Percentiles rank a stretch among this genome's conserved stretches.
These are phyloP conservation scores for Chionoecetes opilio DNA, from an alignment of 1,140 invertebrate genomes.

Conservation along the genomic window DNA sequence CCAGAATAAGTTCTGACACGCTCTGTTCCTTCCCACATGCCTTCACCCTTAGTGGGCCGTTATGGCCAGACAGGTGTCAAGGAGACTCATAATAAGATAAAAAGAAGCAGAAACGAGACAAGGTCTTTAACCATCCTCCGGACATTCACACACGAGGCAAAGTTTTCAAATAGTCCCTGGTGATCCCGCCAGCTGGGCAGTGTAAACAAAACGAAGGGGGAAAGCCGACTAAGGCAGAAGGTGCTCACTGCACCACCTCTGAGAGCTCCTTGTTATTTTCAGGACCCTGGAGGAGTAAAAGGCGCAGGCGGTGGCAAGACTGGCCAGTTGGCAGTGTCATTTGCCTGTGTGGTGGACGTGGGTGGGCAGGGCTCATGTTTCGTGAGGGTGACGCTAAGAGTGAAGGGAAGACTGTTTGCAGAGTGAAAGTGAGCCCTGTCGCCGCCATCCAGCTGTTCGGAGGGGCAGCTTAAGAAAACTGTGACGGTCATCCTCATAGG, in stretches of 20 bases:
- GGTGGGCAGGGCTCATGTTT: background rate
- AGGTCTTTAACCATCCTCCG: background rate
- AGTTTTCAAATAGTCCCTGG: constrained; percentile 40
- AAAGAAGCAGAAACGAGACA: background rate
- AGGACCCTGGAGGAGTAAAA: background rate
- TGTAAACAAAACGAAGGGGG: constrained; percentile 46
- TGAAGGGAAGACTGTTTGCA: background rate
- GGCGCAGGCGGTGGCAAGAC: background rate
- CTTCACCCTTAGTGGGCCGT: background rate
- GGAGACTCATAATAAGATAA: background rate
- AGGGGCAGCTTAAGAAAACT: background rate
- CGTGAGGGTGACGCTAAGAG: background rate
- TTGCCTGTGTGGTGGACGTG: background rate
- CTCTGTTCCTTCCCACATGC: background rate
- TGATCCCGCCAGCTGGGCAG: constrained; percentile 40
- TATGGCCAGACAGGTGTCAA: background rate
- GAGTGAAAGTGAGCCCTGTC: background rate
- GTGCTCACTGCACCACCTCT: background rate
- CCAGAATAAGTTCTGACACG: constrained; percentile 36
- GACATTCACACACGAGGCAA: background rate
- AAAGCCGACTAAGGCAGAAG: background rate
- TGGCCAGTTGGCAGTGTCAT: background rate
- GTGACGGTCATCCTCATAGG: background rate
- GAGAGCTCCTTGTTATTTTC: constrained; percentile 37
- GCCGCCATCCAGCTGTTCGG: background rate